Base-by-base conservation (phyloP, 1,140 invertebrate genomes). In the Trichonephila clavata region DNA sequence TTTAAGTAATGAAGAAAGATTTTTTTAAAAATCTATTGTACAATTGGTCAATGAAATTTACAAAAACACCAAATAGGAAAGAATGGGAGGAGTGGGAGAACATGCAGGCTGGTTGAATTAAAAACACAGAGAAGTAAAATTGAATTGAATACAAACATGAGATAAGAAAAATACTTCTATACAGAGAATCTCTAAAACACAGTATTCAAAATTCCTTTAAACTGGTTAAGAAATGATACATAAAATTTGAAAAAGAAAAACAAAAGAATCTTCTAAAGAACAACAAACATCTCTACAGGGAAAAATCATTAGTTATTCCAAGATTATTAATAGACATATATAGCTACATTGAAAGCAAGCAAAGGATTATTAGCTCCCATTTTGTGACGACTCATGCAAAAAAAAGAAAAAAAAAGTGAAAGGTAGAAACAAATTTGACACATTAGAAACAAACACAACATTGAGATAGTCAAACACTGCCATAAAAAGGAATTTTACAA, bases 281-380 rank as follows among this genome's bases (percentile, higher is more conserved):
- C 7, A 27, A 27, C 16, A 32, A 16, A 80, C 71, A 39, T 80
- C n/a, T 80, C n/a, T 24, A 32, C 7, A 32, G 50, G 83, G 0
- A 60, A 57, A 84, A 39, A 39, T 39, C 1, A 84, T 24, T 84
- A 59, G 20, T 57, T 59, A 84, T 59, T 84, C 43, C 83, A 84
- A 59, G 18, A n/a, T n/a, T 24, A 21, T 24, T 60, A 20, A 84
- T 59, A 84, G n/a, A 84, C 83, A 84, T 21, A 24, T 18, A 84
- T 84, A 60, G 83, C 57, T 59, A 84, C 83, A 84, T 32, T 59
- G 59, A 84, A 27, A 84, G 83, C 83, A 84, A 84, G 83, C 83
- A 84, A 59, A 57, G 32, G 27, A 77, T 77, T 63, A 63, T 63
- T 2, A 77, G 27, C 27, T 77, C 27, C 27, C 71, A 77, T 18